Evolutionary conservation across 2,113 vertebrate species (phyloP), one percentile per base, ranked within the genome.

Genomic region (Platysternon megacephalum): DNA sequence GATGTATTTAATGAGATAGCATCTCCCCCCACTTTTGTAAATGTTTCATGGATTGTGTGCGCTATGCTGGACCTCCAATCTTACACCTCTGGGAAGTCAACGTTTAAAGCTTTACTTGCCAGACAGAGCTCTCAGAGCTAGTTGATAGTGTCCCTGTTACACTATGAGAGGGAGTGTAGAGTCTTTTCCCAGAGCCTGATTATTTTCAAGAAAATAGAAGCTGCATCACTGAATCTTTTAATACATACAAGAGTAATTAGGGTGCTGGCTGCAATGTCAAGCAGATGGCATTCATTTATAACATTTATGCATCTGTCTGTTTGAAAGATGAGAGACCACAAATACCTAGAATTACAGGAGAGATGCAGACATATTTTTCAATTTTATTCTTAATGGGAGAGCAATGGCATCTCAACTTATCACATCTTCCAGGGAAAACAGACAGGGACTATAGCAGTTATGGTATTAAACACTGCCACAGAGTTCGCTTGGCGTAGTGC

Each of bases 341-440:
- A 92, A 52, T 9, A 29, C 87, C 14, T 55, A 22, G 0, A 93
- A 16, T 42, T 46, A 88, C 56, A 93, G 61, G 88, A 92, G 82
- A 92, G 93, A 92, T 14, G 1, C 81, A 89, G 85, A 53, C 93
- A 35, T 35, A 46, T 79, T 93, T 95, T 95, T 94, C 91, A 92
- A 8, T 86, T 98, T 98, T 97, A 97, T 97, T 97, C 88, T 96
- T 74, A 65, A 56, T 90, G 87, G 87, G 79, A 92, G 29, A 95
- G 79, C 49, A 86, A 87, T 48, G 87, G 85, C 79, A 84, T 83
- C 93, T 72, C 93, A 87, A 96, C 84, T 81, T 48, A 86, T 93
- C 88, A 88, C 46, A 88, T 90, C 79, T 95, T 94, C 90, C 96
- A 91, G 84, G 86, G 87, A 95, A 95, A 72, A 65, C 91, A 44